A percentile compares a stretch with the other conserved stretches of the same genome.
phyloP scores from a whole-genome alignment of 2,797 vertebrate species.

The Monodelphis domestica region DNA sequence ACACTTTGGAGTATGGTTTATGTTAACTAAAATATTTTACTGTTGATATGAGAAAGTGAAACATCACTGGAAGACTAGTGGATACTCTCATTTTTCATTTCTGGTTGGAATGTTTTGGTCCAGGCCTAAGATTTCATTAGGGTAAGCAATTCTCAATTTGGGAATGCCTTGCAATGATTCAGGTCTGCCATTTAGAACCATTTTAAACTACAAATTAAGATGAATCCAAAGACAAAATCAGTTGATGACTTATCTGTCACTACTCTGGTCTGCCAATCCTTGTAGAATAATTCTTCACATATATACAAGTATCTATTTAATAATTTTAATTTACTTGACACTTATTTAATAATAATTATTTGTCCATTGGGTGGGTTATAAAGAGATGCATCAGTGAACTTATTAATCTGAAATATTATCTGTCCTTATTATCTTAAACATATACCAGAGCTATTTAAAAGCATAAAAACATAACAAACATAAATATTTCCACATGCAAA shows the following conservation, averaged over 20 bases:
- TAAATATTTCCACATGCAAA: neutral
- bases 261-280: neutral
- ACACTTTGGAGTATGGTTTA: constrained; percentile 15
- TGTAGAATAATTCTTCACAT: neutral
- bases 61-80: neutral
- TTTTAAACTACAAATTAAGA: constrained; percentile 23
- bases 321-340: neutral
- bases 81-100: neutral
- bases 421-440: constrained; percentile 26
- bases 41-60: neutral
- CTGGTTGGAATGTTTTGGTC: neutral
- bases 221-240: constrained; percentile 19
- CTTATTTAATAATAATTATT: neutral
- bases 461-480: constrained; percentile 6
- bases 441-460: neutral
- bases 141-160: neutral
- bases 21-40: constrained; percentile 38
- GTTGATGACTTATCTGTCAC: neutral
- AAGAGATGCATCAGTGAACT: neutral
- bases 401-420: constrained; percentile 40
- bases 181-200: neutral
- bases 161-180: neutral
- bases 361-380: neutral
- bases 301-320: neutral
- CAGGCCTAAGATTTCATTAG: neutral